phyloP scores from a whole-genome alignment of 2,888 invertebrate species.

The Apodemia mormo region DNA sequence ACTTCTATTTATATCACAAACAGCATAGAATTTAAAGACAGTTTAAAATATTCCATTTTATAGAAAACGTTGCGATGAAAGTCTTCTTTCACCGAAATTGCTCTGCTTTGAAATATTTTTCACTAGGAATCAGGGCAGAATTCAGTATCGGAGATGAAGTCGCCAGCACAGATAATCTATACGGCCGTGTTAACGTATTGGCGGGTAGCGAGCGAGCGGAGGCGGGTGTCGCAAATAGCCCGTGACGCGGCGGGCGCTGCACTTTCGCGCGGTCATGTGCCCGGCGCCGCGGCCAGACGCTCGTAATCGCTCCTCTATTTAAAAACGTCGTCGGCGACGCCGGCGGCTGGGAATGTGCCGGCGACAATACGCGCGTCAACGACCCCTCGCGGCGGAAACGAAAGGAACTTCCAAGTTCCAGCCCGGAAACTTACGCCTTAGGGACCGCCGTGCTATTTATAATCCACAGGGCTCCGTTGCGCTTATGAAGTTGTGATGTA shows the following conservation, averaged over 20 bases:
- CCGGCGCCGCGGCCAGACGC: constrained; percentile 75
- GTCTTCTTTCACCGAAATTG: not conserved
- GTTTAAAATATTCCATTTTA: not conserved
- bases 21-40: not conserved
- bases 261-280: constrained; percentile 78
- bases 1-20: not conserved
- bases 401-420: constrained; percentile 60
- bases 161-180: not conserved
- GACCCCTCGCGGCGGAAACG: constrained; percentile 79
- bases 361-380: constrained; percentile 76
- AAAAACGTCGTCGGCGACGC: constrained; percentile 73
- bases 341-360: constrained; percentile 73
- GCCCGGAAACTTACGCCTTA: constrained; percentile 79
- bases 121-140: not conserved
- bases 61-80: not conserved
- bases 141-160: not conserved
- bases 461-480: constrained; percentile 50
- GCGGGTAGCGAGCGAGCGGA: constrained; percentile 34
- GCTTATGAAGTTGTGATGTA: constrained; percentile 12
- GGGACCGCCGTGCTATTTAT: constrained; percentile 74
- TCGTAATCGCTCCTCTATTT: constrained; percentile 78
- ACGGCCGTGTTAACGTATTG: constrained; percentile 14
- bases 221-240: constrained; percentile 70
- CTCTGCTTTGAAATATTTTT: not conserved
- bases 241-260: constrained; percentile 78